Percentiles rank a stretch among this genome's conserved stretches.
Conservation (phyloP, 2,113 vertebrate species). For the Lathamus discolor region DNA sequence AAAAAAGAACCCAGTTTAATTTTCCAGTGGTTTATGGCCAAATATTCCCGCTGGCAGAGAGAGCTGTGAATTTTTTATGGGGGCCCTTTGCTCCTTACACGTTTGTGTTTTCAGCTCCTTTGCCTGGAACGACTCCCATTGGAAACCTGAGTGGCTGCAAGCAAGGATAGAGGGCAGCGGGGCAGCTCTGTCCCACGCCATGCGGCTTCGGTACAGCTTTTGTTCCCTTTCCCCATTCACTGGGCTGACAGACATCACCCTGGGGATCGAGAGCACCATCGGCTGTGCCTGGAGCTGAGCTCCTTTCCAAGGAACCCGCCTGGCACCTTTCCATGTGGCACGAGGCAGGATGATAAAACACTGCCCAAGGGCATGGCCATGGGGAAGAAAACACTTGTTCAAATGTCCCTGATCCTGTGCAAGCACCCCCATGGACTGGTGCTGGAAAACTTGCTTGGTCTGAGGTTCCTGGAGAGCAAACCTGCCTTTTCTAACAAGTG, state of each 20-base stretch:
- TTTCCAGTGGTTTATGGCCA: conserved; percentile 39
- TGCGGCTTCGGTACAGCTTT: accelerated
- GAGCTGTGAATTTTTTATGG: background rate
- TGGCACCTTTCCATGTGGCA: background rate
- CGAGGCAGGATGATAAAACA: background rate
- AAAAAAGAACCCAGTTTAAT: conserved; percentile 7
- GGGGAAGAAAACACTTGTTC: background rate
- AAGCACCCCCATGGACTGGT: background rate
- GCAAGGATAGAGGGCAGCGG: accelerated
- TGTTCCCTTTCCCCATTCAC: background rate
- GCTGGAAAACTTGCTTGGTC: background rate
- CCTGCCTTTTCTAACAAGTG: background rate
- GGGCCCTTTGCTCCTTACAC: background rate
- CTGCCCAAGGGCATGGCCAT: background rate
- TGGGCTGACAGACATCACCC: background rate
- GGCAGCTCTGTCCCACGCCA: background rate
- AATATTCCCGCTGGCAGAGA: background rate
- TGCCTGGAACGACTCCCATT: background rate
- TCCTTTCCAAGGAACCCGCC: accelerated
- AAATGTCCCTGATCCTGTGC: background rate
- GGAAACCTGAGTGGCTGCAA: background rate
- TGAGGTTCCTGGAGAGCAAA: background rate
- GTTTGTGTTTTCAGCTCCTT: background rate
- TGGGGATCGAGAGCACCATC: background rate
- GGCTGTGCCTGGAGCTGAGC: background rate